Conservation (phyloP, 2,888 invertebrate genomes). For the Rhagonycha lutea region DNA sequence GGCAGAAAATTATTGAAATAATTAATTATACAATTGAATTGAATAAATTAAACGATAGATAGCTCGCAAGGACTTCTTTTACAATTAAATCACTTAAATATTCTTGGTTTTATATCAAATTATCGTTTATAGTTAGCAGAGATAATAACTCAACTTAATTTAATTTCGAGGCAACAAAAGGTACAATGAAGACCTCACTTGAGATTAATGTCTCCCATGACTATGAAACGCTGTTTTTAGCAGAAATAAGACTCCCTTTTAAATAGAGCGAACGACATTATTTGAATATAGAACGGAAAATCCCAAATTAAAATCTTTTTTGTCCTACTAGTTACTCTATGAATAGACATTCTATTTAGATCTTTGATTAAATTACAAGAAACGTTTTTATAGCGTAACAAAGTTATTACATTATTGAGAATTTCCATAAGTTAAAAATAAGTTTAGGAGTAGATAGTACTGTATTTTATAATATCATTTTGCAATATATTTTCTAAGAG, state of each 20-base stretch:
- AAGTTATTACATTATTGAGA: background rate
- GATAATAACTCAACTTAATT: conserved; percentile 35
- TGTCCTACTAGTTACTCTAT: conserved; percentile 20
- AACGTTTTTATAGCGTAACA: background rate
- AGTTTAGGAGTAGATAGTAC: background rate
- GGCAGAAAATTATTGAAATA: background rate
- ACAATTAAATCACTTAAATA: conserved; percentile 2
- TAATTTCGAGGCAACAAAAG: conserved; percentile 37
- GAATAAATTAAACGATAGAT: conserved; percentile 12
- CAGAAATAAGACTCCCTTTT: conserved; percentile 26
- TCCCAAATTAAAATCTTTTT: conserved; percentile 23
- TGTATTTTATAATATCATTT: background rate
- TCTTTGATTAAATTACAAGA: background rate
- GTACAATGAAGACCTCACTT: conserved; percentile 33
- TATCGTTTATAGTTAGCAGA: conserved; percentile 18
- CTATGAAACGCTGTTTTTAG: conserved; percentile 23
- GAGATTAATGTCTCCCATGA: conserved; percentile 33
- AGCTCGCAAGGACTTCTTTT: background rate
- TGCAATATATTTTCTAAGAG: background rate
- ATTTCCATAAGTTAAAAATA: background rate
- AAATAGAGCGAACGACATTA: conserved; percentile 22
- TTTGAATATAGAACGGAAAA: conserved; percentile 29
- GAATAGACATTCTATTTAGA: conserved; percentile 15
- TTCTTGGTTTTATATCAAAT: conserved; percentile 12
- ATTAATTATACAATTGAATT: conserved; percentile 4